Evolutionary conservation across 2,888 invertebrate genomes (phyloP).

Genomic region (Oscheius onirici): DNA sequence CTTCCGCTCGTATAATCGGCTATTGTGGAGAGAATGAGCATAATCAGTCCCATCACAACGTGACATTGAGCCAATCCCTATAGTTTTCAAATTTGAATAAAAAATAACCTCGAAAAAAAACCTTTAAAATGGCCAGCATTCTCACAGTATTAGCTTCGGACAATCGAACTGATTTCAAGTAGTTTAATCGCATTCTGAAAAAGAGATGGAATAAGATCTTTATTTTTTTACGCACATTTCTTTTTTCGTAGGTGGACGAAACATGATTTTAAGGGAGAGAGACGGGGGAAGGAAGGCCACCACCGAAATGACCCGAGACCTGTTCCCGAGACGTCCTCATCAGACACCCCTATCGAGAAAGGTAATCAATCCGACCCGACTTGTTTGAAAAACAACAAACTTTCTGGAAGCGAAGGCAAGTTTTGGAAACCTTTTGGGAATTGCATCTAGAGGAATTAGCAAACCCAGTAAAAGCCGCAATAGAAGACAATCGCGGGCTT

Average conservation of each 20-base stretch:
- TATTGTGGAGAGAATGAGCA: conserved; percentile 60
- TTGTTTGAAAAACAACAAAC: too few relatives aligned
- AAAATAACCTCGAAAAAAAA: conserved; percentile 13
- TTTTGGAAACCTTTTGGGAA: too few relatives aligned
- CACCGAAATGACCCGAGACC: conserved; percentile 12
- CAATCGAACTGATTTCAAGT: conserved; percentile 48
- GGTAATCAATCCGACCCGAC: too few relatives aligned
- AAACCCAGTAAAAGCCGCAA: too few relatives aligned
- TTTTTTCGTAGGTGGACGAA: conserved; percentile 17
- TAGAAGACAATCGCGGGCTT: too few relatives aligned
- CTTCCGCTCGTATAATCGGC: conserved; percentile 64
- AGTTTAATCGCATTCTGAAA: conserved; percentile 54
- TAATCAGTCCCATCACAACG: conserved; percentile 58
- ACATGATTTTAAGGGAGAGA: not conserved
- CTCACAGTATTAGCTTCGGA: conserved; percentile 52
- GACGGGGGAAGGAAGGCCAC: too few relatives aligned
- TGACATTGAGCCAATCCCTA: conserved; percentile 65
- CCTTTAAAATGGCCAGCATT: conserved; percentile 53
- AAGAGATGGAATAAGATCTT: not conserved
- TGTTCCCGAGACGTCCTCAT: conserved; percentile 32
- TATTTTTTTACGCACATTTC: conserved; percentile 15
- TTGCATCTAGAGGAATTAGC: too few relatives aligned
- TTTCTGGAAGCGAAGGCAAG: too few relatives aligned
- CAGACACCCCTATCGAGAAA: conserved; percentile 1
- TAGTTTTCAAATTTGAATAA: conserved; percentile 24